These are phyloP conservation scores for Geophilus truncorum DNA, from an alignment of 2,888 invertebrate species.

Conservation along the genomic window DNA sequence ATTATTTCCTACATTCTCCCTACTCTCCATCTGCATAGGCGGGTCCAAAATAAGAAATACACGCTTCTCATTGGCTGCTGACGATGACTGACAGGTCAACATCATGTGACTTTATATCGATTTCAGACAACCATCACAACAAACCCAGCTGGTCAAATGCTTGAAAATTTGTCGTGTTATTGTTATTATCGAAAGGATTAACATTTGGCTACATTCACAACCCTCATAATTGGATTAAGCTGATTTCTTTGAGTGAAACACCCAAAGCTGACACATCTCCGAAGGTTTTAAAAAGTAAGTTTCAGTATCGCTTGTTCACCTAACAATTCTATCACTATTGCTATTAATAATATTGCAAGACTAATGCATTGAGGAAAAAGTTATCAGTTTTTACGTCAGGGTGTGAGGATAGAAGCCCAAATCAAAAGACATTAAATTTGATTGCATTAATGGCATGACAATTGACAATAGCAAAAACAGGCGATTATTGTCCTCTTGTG, in stretches of 20 bases:
- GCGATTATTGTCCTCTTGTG: background rate
- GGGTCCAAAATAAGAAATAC: background rate
- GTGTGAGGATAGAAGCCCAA: too few species aligned
- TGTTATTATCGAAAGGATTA: background rate
- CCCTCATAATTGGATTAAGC: background rate
- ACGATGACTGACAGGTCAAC: background rate
- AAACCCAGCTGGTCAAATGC: constrained; percentile 15
- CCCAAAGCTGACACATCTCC: background rate
- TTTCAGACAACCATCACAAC: background rate
- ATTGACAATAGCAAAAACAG: background rate
- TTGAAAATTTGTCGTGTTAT: background rate
- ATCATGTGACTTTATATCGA: constrained; percentile 29
- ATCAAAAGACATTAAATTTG: background rate
- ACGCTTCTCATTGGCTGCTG: background rate
- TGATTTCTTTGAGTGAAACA: background rate
- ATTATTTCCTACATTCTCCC: background rate
- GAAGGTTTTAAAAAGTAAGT: background rate
- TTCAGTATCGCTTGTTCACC: background rate
- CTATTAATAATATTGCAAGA: too few species aligned
- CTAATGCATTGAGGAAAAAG: too few species aligned
- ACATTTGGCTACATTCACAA: background rate
- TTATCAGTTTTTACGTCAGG: too few species aligned
- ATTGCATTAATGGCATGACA: background rate
- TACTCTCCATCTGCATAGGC: constrained; percentile 30
- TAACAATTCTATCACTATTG: background rate